Evolutionary conservation across 2,113 vertebrate species (phyloP), one percentile per base, ranked within the genome.

Genomic region (Eretmochelys imbricata): DNA sequence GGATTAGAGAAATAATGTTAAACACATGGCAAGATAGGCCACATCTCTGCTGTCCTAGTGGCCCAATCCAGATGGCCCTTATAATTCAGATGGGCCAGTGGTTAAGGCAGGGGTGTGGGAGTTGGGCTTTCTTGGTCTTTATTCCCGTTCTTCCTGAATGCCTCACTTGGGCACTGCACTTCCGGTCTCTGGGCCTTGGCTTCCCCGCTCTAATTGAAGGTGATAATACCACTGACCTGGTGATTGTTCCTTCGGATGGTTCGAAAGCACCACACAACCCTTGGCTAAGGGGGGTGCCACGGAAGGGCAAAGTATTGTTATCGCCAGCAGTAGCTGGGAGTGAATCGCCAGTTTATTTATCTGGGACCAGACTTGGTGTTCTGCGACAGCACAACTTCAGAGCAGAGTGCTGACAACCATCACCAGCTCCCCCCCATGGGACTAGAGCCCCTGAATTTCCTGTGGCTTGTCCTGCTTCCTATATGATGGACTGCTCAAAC

Each of bases 351-450:
- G 0, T 17, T 3, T 50, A 53, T 1, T 20, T 50, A 17, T 24
- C 24, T 0, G 0, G 53, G 48, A 46, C 6, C 8, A n/a, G 29
- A 35, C 2, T 0, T 2, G 35, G 4, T 0, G 0, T 2, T 82
- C 12, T 50, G 53, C 10, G 54, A 13, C 17, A 53, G 2, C 38
- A 19, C 24, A 53, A 80, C n/a, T 35, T 17, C 27, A 54, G 78
- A 53, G 5, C 2, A 0, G 1, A 9, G 51, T 17, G 17, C 0
- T 7, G 65, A 3, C 7, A 42, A 48, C 13, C 2, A 13, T 46
- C 49, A 4, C 5, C 76, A 65, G 53, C 90, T 54, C 65, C 80
- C 20, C 0, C 62, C 48, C 49, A 2, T 57, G 50, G 78, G 89
- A 76, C 42, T 86, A 93, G 83, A 55, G 22, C 0, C 0, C 5